phyloP scores from a whole-genome alignment of 2,888 invertebrate species.

The Chalcis sispes region DNA sequence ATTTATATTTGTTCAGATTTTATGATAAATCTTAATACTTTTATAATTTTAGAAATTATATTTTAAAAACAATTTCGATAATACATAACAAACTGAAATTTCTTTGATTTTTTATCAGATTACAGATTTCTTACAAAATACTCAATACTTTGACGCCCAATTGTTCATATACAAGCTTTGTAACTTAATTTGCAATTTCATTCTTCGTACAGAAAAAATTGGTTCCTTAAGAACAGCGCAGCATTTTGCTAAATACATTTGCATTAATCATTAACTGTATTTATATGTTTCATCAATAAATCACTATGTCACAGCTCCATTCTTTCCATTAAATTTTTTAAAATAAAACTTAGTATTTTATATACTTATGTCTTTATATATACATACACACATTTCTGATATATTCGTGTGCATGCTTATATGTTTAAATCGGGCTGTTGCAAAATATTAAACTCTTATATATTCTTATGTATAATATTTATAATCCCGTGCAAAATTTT shows the following conservation, averaged over 20 bases:
- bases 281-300: slow-evolving; percentile 70
- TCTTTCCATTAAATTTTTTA: slow-evolving; percentile 60
- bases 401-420: slow-evolving; percentile 38
- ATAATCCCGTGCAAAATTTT: slow-evolving; percentile 47
- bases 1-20: not conserved
- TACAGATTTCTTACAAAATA: slow-evolving; percentile 45
- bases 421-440: slow-evolving; percentile 56
- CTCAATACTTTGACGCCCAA: slow-evolving; percentile 9
- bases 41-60: slow-evolving; percentile 29
- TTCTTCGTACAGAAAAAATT: slow-evolving; percentile 20
- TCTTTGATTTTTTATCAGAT: slow-evolving; percentile 36
- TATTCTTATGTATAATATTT: slow-evolving; percentile 49
- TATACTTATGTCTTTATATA: slow-evolving; percentile 27
- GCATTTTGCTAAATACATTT: slow-evolving; percentile 71
- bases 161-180: slow-evolving; percentile 16
- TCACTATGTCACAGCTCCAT: slow-evolving; percentile 74
- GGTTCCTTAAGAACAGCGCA: slow-evolving; percentile 30
- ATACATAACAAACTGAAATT: slow-evolving; percentile 44
- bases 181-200: slow-evolving; percentile 11
- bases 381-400: slow-evolving; percentile 12
- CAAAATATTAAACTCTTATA: slow-evolving; percentile 56
- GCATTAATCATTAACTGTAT: slow-evolving; percentile 70
- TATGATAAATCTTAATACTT: slow-evolving; percentile 26
- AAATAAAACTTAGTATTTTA: slow-evolving; percentile 35
- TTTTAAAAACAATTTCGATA: slow-evolving; percentile 42